Conservation (phyloP, 1,140 invertebrate genomes). For the silkworm (Bombyx mori) region ASM3026992v2 NC_085110.1:4301501-4302000, state of each 20-base stretch:
- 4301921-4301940: too few species aligned
- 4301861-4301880: conserved; percentile 50
- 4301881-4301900: conserved; percentile 18
- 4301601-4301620: neutral
- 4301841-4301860: conserved; percentile 56
- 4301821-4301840: conserved; percentile 77
- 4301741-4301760: conserved; percentile 93
- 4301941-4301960: too few species aligned
- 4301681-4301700: conserved; percentile 49
- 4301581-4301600: neutral
- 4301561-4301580: neutral
- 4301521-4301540: too few species aligned
- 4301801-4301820: conserved; percentile 91
- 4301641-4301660: neutral
- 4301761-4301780: conserved; percentile 91
- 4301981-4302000: neutral
- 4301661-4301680: conserved; percentile 58
- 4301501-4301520: too few species aligned
- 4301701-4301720: conserved; percentile 46
- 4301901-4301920: too few species aligned
- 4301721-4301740: conserved; percentile 94
- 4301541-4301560: too few species aligned
- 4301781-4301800: conserved; percentile 94
- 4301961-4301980: neutral
- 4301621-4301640: neutral